Percentiles rank a stretch among this genome's conserved stretches.
Evolutionary conservation across 2,113 vertebrate genomes (phyloP).

Genomic region (Symphodus melops): DNA sequence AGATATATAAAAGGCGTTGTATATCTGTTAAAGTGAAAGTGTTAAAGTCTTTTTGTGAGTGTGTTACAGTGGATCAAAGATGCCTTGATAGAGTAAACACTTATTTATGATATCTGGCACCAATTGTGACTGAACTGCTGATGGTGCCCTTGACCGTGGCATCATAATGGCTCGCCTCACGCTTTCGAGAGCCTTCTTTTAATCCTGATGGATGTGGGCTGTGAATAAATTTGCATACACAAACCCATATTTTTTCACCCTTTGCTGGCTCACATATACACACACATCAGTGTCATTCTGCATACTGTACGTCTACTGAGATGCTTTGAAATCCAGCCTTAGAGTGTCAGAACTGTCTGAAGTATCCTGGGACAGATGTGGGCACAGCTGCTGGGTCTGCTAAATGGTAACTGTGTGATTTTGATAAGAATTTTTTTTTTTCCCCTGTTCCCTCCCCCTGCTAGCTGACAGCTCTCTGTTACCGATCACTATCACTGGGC

Average conservation of each 20-base stretch:
- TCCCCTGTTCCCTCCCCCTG: constrained; percentile 18
- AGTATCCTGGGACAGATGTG: constrained; percentile 3
- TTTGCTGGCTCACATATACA: constrained; percentile 58
- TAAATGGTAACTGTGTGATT: constrained; percentile 34
- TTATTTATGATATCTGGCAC: constrained; percentile 66
- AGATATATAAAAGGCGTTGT: constrained; percentile 66
- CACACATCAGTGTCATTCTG: constrained; percentile 38
- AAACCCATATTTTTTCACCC: constrained; percentile 49
- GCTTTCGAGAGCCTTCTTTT: constrained; percentile 39
- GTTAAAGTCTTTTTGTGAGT: constrained; percentile 57
- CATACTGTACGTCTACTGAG: constrained; percentile 44
- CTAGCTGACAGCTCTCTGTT: constrained; percentile 38
- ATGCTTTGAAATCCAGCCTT: constrained; percentile 29
- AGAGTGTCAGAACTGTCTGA: constrained; percentile 23
- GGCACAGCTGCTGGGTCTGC: constrained; percentile 40
- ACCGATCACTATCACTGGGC: constrained; percentile 46
- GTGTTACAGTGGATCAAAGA: constrained; percentile 65
- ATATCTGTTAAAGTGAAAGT: constrained; percentile 69
- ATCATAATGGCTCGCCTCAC: constrained; percentile 26
- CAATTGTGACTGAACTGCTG: constrained; percentile 43
- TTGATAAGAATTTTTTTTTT: constrained; percentile 40
- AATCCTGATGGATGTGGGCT: constrained; percentile 51
- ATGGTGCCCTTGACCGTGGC: constrained; percentile 45
- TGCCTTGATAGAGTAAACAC: constrained; percentile 68
- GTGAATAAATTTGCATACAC: constrained; percentile 55